Conservation (phyloP, 2,113 vertebrate species). For the Heterocephalus glaber region DNA sequence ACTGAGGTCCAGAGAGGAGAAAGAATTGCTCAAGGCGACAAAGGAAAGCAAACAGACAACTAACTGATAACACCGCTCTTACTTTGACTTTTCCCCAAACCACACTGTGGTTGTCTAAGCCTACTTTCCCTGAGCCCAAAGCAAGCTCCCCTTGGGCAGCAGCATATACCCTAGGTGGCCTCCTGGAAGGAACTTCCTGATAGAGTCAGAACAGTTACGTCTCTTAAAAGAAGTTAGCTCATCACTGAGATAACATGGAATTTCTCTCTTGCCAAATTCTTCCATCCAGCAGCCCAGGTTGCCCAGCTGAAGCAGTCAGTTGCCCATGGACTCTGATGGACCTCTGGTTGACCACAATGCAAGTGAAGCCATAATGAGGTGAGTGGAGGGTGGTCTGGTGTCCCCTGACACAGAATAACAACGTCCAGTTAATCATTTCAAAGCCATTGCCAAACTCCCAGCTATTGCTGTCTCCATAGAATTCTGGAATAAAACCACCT, state of each 20-base stretch:
- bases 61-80: background rate
- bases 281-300: background rate
- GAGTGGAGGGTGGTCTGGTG: background rate
- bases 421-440: background rate
- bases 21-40: background rate
- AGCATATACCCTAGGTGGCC: fast-evolving
- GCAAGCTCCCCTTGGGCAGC: background rate
- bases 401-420: background rate
- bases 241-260: background rate
- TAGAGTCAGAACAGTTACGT: background rate
- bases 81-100: background rate
- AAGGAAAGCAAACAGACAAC: background rate
- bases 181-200: background rate
- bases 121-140: background rate
- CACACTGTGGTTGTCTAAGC: background rate
- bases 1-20: background rate
- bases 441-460: background rate
- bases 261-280: background rate
- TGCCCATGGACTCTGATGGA: background rate
- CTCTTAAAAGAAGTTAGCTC: background rate
- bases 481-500: fast-evolving
- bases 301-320: background rate
- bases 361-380: background rate
- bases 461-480: background rate
- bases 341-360: background rate